Evolutionary conservation across 2,888 invertebrate genomes (phyloP).

Genomic region (Anorthoa munda): DNA sequence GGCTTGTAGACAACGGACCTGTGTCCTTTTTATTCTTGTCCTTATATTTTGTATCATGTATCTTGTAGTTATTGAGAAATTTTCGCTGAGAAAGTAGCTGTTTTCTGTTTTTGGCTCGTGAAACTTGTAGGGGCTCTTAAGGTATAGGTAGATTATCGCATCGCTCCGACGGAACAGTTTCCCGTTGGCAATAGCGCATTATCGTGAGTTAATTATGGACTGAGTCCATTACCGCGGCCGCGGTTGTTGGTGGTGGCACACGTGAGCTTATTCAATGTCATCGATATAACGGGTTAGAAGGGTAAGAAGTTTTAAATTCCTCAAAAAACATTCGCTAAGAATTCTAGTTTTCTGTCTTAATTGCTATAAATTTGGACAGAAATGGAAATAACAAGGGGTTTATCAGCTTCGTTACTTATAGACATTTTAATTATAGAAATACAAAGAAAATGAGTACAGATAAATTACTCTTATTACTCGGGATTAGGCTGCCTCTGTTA

Average conservation of each 20-base stretch:
- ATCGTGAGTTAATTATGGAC: conserved; percentile 41
- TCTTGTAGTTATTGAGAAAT: too few species aligned
- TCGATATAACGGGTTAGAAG: background rate
- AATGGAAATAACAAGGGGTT: too few species aligned
- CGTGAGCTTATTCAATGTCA: conserved; percentile 17
- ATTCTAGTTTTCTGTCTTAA: too few species aligned
- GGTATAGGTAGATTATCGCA: background rate
- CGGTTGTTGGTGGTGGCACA: conserved; percentile 17
- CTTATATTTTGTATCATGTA: too few species aligned
- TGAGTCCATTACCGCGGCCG: conserved; percentile 33
- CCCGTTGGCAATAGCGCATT: conserved; percentile 39
- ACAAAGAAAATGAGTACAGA: background rate
- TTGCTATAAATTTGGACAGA: too few species aligned
- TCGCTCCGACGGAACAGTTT: conserved; percentile 1
- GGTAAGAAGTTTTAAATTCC: too few species aligned
- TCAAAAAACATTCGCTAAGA: background rate
- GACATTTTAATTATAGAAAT: background rate
- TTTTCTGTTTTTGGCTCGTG: too few species aligned
- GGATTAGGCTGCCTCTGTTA: background rate
- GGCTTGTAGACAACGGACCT: too few species aligned
- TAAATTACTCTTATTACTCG: background rate
- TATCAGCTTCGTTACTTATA: too few species aligned
- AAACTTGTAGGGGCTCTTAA: too few species aligned
- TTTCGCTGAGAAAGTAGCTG: too few species aligned
- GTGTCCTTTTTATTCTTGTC: too few species aligned